Evolutionary conservation across 2,888 invertebrate species (phyloP).

Genomic region (Masnerella sp.): DNA sequence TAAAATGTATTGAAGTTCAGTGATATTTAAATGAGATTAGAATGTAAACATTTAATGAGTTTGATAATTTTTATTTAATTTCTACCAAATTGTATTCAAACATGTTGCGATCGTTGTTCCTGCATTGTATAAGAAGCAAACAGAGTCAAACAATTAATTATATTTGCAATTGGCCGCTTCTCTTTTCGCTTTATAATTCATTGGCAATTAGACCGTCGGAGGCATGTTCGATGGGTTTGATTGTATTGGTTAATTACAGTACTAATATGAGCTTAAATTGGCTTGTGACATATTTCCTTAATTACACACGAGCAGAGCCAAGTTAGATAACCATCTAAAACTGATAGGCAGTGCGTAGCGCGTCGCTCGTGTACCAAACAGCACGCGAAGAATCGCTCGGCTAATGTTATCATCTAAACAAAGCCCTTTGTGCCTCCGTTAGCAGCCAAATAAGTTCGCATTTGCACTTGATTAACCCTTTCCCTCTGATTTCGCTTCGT

Average conservation of each 20-base stretch:
- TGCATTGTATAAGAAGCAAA: too few species aligned
- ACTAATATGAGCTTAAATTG: constrained; percentile 24
- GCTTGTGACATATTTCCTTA: constrained; percentile 45
- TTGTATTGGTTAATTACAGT: constrained; percentile 12
- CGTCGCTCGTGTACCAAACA: constrained; percentile 19
- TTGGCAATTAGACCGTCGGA: constrained; percentile 13
- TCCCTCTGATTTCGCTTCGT: too few species aligned
- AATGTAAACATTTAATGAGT: too few species aligned
- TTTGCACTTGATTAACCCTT: constrained; percentile 54
- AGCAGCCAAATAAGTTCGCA: constrained; percentile 37
- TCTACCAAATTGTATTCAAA: too few species aligned
- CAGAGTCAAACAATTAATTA: not conserved
- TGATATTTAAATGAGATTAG: too few species aligned
- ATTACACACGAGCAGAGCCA: constrained; percentile 21
- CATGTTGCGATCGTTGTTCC: too few species aligned
- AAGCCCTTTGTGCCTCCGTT: constrained; percentile 41
- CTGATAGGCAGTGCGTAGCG: constrained; percentile 26
- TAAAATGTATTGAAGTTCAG: too few species aligned
- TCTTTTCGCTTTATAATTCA: constrained; percentile 1
- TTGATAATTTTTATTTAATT: too few species aligned
- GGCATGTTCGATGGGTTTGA: constrained; percentile 7
- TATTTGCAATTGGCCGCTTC: constrained; percentile 1
- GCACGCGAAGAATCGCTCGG: constrained; percentile 19
- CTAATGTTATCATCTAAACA: constrained; percentile 42
- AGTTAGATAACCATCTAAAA: constrained; percentile 41